These are phyloP conservation scores for Enteromius thamalakanensis DNA, from an alignment of 2,797 vertebrate species.

Conservation along the genomic window DNA sequence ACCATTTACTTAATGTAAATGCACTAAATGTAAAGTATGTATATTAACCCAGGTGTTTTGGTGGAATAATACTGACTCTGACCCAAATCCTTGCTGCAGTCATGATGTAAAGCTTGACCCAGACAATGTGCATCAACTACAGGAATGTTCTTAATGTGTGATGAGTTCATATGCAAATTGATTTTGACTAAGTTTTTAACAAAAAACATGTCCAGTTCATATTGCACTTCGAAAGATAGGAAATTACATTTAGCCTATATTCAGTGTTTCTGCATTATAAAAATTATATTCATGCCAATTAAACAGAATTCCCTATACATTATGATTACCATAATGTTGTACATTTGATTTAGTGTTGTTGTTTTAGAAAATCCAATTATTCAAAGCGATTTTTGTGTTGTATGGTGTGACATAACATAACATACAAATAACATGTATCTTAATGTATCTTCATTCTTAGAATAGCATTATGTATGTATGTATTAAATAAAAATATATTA, in stretches of 20 bases:
- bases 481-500: no score
- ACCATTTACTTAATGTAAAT: not conserved
- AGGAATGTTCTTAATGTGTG: not conserved
- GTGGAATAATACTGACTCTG: not conserved
- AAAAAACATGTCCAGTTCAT: not conserved
- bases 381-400: not conserved
- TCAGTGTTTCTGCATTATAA: not conserved
- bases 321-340: not conserved
- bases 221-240: not conserved
- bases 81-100: not conserved
- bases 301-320: not conserved
- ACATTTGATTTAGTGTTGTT: not conserved
- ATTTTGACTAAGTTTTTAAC: not conserved
- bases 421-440: no score
- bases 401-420: no score
- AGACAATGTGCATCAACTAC: slow-evolving; percentile 9
- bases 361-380: not conserved
- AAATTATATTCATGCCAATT: not conserved
- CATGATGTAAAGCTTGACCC: not conserved
- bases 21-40: not conserved
- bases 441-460: no score
- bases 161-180: not conserved
- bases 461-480: no score
- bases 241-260: not conserved
- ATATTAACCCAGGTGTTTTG: not conserved